phyloP scores from a whole-genome alignment of 2,113 vertebrate species.

The Varanus salvator region DNA sequence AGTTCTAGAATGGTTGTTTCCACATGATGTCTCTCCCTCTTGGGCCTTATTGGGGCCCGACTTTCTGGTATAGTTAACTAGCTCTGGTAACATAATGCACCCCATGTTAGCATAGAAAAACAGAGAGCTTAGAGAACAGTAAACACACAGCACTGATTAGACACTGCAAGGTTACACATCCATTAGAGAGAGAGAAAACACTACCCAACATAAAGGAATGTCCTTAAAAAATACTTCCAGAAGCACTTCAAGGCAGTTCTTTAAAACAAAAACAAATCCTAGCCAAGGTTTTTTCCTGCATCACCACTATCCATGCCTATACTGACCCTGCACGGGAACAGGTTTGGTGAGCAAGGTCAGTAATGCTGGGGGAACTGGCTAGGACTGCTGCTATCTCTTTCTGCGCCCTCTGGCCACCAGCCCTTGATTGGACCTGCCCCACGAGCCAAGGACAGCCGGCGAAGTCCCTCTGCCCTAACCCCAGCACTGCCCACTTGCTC shows the following conservation, averaged over 20 bases:
- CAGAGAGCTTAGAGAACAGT: neutral
- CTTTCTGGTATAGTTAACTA: neutral
- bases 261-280: slow-evolving; percentile 4
- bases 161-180: neutral
- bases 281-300: neutral
- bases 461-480: too few species aligned
- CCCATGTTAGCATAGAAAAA: neutral
- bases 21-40: neutral
- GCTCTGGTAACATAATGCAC: neutral
- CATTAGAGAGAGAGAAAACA: neutral
- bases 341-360: neutral
- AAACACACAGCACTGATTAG: neutral
- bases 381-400: neutral
- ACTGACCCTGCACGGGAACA: neutral
- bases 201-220: neutral
- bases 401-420: neutral
- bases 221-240: slow-evolving; percentile 47
- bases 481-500: too few species aligned
- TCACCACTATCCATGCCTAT: neutral
- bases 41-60: neutral
- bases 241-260: slow-evolving; percentile 7
- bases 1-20: neutral
- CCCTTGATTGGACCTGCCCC: neutral
- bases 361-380: neutral
- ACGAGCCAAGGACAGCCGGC: neutral